phyloP scores from a whole-genome alignment of 2,797 vertebrate species.

The Clarias laeviceps region DNA sequence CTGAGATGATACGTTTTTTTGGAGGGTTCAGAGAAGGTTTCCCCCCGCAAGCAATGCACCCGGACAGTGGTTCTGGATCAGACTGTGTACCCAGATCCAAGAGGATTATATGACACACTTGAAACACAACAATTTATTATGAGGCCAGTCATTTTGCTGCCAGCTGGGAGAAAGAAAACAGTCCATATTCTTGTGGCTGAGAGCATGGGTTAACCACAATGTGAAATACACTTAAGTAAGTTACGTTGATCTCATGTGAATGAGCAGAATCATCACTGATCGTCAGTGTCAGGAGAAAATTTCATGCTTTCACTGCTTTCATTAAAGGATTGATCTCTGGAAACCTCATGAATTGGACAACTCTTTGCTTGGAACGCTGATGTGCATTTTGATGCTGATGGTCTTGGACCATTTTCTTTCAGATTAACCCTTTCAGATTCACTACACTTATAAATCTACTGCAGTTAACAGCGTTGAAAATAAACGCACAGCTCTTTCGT shows the following conservation, averaged over 20 bases:
- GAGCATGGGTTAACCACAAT: conserved; percentile 60
- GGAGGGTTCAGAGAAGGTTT: conserved; percentile 50
- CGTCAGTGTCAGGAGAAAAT: background rate
- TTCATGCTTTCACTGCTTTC: conserved; percentile 7
- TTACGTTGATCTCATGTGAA: conserved; percentile 43
- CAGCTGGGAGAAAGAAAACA: conserved; percentile 25
- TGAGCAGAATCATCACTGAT: conserved; percentile 13
- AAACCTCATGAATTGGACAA: conserved; percentile 23
- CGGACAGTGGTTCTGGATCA: conserved; percentile 55
- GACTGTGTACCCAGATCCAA: conserved; percentile 35
- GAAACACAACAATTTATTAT: conserved; percentile 21
- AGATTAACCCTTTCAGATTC: background rate
- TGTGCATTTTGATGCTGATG: conserved; percentile 21
- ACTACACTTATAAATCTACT: too few species aligned
- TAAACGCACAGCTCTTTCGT: background rate
- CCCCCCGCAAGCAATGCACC: conserved; percentile 41
- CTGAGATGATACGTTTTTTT: conserved; percentile 27
- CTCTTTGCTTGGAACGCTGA: background rate
- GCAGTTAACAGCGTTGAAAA: background rate
- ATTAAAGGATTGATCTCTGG: background rate
- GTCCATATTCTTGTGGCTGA: conserved; percentile 55
- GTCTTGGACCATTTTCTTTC: background rate
- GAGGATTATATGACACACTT: conserved; percentile 54
- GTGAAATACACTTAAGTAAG: conserved; percentile 41
- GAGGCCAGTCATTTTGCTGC: conserved; percentile 45